phyloP scores from a whole-genome alignment of 2,113 vertebrate genomes.

The Oenanthe oenanthe region DNA sequence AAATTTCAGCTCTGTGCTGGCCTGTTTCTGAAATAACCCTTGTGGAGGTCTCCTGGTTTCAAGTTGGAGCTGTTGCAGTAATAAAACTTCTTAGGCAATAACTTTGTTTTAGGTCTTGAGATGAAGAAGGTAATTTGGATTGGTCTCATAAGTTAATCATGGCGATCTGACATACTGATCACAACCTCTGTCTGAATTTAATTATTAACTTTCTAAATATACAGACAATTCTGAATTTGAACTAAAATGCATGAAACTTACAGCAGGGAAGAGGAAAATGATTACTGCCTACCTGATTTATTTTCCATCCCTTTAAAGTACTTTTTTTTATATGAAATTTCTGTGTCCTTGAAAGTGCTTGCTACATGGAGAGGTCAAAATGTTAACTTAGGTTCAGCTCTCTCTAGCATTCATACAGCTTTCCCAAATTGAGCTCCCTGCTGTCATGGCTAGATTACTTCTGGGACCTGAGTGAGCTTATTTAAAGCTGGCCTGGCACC shows the following conservation, averaged over 20 bases:
- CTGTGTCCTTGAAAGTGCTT: background rate
- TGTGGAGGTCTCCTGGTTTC: background rate
- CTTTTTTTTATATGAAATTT: background rate
- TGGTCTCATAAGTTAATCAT: accelerated
- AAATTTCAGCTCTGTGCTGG: background rate
- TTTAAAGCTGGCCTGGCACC: constrained; percentile 14
- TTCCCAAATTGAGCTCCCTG: background rate
- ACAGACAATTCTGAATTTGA: background rate
- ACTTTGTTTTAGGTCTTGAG: background rate
- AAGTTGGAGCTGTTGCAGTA: background rate
- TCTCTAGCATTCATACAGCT: background rate
- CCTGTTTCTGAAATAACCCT: background rate
- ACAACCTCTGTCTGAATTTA: background rate
- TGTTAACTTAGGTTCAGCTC: background rate
- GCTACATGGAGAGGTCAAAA: background rate
- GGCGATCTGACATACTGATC: background rate
- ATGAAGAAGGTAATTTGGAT: background rate
- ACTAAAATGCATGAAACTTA: background rate
- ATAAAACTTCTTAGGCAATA: background rate
- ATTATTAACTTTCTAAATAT: background rate
- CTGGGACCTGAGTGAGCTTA: background rate
- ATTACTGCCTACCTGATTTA: background rate
- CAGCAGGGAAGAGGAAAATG: background rate
- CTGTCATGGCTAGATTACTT: background rate
- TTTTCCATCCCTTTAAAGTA: background rate